A percentile compares a stretch with the other conserved stretches of the same genome.
These are phyloP conservation scores for Nothura maculosa DNA, from an alignment of 2,797 vertebrate genomes.

Conservation along the genomic window DNA sequence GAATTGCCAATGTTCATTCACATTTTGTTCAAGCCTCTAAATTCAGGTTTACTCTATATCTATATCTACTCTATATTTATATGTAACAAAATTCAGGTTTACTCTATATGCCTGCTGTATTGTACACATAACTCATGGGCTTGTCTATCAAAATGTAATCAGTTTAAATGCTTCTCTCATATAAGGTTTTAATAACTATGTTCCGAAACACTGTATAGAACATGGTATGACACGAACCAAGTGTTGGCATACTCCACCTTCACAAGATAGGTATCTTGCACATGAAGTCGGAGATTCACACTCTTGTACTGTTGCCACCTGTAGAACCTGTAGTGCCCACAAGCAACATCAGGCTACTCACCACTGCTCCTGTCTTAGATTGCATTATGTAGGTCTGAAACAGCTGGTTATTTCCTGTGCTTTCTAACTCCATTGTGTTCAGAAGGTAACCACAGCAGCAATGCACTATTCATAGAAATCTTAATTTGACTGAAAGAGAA, in stretches of 20 bases:
- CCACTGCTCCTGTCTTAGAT: fast-evolving
- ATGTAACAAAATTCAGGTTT: not conserved
- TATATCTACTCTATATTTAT: too few relatives aligned
- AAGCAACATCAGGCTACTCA: not conserved
- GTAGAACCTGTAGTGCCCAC: not conserved
- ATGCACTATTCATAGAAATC: fast-evolving
- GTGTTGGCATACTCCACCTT: not conserved
- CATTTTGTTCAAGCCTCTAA: not conserved
- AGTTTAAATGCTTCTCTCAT: not conserved
- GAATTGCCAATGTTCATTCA: not conserved
- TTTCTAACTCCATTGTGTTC: not conserved
- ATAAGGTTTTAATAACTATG: not conserved
- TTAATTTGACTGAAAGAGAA: not conserved
- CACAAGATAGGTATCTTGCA: fast-evolving
- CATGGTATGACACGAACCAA: fast-evolving
- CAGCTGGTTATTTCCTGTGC: not conserved
- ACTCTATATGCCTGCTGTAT: not conserved
- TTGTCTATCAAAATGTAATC: not conserved
- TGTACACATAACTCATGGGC: not conserved
- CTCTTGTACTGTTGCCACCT: too few relatives aligned
- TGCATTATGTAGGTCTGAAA: not conserved
- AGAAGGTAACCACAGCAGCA: fast-evolving
- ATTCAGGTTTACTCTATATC: not conserved
- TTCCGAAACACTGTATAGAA: not conserved
- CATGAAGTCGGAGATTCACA: not conserved